Evolutionary conservation across 2,113 vertebrate genomes (phyloP).

Genomic region (Malurus elegans): DNA sequence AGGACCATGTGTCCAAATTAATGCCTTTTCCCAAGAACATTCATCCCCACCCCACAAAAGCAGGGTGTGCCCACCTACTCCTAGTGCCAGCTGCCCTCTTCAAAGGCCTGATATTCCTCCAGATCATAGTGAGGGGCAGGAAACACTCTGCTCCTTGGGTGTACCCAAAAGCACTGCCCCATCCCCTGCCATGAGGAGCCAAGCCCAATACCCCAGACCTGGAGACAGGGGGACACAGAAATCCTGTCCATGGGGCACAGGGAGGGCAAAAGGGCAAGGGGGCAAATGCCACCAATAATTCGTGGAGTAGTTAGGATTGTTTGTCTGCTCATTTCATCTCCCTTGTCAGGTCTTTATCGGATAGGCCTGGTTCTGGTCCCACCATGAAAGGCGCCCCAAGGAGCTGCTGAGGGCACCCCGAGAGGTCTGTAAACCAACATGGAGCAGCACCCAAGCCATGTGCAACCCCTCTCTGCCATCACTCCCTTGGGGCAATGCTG

Average conservation of each 20-base stretch:
- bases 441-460: neutral
- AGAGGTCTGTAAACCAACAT: rapidly evolving
- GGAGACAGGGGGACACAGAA: neutral
- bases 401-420: neutral
- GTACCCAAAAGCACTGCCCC: rapidly evolving
- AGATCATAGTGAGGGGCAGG: neutral
- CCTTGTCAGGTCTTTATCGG: neutral
- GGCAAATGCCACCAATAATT: neutral
- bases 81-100: neutral
- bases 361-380: neutral
- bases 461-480: neutral
- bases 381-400: rapidly evolving
- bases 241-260: neutral
- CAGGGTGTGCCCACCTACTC: neutral
- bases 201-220: neutral
- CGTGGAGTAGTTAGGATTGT: neutral
- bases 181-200: neutral
- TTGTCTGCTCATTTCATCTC: neutral
- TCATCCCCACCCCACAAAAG: rapidly evolving
- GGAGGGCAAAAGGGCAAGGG: neutral
- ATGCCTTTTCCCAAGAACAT: neutral
- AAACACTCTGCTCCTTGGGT: neutral
- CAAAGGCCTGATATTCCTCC: neutral
- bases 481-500: rapidly evolving
- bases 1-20: neutral